phyloP scores from a whole-genome alignment of 2,113 vertebrate species.

The Percina caprodes region DNA sequence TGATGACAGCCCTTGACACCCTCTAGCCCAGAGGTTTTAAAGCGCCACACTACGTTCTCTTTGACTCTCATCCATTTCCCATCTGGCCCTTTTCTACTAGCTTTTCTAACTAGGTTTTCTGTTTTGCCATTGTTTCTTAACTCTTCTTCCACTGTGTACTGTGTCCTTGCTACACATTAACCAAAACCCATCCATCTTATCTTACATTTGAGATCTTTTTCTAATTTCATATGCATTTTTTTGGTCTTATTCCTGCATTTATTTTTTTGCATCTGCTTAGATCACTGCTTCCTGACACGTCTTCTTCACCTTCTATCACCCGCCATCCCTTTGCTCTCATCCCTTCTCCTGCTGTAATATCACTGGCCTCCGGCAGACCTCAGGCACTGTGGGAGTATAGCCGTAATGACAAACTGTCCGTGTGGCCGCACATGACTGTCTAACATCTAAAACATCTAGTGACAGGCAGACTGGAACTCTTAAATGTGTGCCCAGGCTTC shows the following conservation, averaged over 20 bases:
- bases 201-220: not conserved
- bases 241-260: not conserved
- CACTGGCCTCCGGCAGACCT: slow-evolving; percentile 39
- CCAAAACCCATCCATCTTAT: not conserved
- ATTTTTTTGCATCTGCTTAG: not conserved
- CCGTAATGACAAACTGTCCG: slow-evolving; percentile 38
- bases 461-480: slow-evolving; percentile 44
- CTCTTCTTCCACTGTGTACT: not conserved
- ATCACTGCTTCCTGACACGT: not conserved
- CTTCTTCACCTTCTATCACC: not conserved
- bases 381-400: slow-evolving; percentile 19
- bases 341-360: slow-evolving; percentile 23
- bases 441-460: slow-evolving; percentile 39
- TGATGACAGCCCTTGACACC: slow-evolving; percentile 74
- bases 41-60: slow-evolving; percentile 23
- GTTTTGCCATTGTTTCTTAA: slow-evolving; percentile 17
- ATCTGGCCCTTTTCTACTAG: slow-evolving; percentile 32
- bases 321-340: not conserved
- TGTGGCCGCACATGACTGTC: slow-evolving; percentile 49
- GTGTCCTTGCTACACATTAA: not conserved
- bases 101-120: slow-evolving; percentile 25
- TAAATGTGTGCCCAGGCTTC: slow-evolving; percentile 21
- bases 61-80: slow-evolving; percentile 47
- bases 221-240: not conserved
- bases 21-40: slow-evolving; percentile 60